A percentile compares a stretch with the other conserved stretches of the same genome.
These are phyloP conservation scores for Aphidius gifuensis DNA, from an alignment of 1,140 invertebrate genomes.

Conservation along the genomic window DNA sequence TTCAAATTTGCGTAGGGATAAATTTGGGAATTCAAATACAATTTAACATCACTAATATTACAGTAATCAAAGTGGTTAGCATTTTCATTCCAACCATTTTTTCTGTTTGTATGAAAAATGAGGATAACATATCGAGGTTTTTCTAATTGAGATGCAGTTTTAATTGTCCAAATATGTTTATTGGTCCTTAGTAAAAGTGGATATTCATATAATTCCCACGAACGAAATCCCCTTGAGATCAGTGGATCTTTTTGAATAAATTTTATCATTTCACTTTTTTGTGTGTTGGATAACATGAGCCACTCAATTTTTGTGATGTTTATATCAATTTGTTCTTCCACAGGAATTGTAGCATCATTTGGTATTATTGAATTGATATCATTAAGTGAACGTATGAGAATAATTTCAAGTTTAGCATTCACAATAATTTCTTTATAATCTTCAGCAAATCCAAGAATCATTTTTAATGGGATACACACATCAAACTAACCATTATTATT, in stretches of 20 bases:
- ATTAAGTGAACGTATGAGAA: conserved; percentile 41
- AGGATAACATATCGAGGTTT: conserved; percentile 35
- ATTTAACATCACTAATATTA: no score
- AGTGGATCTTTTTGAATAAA: conserved; percentile 30
- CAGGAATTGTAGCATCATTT: not conserved
- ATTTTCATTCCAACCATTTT: conserved; percentile 19
- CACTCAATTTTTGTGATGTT: conserved; percentile 27
- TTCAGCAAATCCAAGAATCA: conserved; percentile 50
- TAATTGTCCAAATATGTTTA: no score
- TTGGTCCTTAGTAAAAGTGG: conserved; percentile 33
- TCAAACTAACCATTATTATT: conserved; percentile 37
- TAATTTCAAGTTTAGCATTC: conserved; percentile 50
- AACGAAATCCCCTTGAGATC: conserved; percentile 37
- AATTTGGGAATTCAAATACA: no score
- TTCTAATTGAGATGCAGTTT: conserved; percentile 31
- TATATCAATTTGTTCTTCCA: conserved; percentile 17
- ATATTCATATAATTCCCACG: conserved; percentile 46
- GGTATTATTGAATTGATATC: conserved; percentile 32
- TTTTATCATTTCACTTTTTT: conserved; percentile 28
- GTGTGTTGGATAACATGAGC: conserved; percentile 31
- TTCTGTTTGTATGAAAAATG: conserved; percentile 28
- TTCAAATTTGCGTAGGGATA: no score
- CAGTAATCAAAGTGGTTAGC: conserved; percentile 32
- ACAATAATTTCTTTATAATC: conserved; percentile 52
- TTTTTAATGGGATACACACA: conserved; percentile 43